Evolutionary conservation across 2,113 vertebrate genomes (phyloP), one percentile per base, ranked within the genome.

Genomic region (Tachycineta bicolor): DNA sequence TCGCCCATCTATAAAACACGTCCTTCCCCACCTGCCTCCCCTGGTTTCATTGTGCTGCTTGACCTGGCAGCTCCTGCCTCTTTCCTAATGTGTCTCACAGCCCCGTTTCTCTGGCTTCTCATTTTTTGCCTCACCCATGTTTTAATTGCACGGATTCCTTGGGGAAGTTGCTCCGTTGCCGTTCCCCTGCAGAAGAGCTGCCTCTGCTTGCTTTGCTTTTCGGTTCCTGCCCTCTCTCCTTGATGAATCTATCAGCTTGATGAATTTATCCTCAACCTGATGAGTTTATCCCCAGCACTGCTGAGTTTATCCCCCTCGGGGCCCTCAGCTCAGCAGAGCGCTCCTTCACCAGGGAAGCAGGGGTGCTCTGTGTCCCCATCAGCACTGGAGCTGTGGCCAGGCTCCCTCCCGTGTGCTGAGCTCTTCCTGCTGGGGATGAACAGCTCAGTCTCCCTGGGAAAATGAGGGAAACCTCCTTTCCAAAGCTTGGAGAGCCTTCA

Each of bases 341-440:
- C 39, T 91, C 49, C 55, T 33, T 7, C 26, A 2, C 3, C 3
- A 3, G 1, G 43, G 73, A 12, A 63, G 25, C 58, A 18, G 65
- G 6, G 2, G 14, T 2, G 12, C 10, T 31, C 47, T 4, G 0
- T 1, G 2, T n/a, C 14, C 26, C 33, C 0, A 3, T 29, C 44
- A 74, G 78, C 23, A 53, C 44, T 3, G 3, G n/a, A 34, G 62
- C 12, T 14, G 7, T 1, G 13, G 62, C 59, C 12, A 18, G 65
- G 41, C 28, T 79, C 62, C 44, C 26, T 47, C 39, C n/a, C 0
- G 0, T 3, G 29, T 7, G n/a, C 74, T 6, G n/a, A 58, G 63
- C 69, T 50, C 0, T 21, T 47, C 41, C 59, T 63, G 64, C 91
- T 33, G 24, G 37, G 63, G 18, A 14, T 34, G 21, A 73, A 79